phyloP scores from a whole-genome alignment of 1,140 invertebrate genomes.

The Philotrypesis tridentata region DNA sequence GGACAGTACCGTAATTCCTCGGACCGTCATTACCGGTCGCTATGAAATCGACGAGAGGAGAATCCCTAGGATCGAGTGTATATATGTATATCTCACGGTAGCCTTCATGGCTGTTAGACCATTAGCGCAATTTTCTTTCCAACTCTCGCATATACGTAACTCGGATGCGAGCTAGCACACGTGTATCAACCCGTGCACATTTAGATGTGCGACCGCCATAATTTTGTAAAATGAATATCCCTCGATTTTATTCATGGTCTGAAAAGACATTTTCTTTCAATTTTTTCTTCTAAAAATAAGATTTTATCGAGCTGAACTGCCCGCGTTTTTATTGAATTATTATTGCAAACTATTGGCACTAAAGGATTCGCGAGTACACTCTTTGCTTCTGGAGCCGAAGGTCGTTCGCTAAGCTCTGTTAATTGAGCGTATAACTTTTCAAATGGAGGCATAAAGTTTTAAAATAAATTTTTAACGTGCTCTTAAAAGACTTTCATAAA shows the following conservation, averaged over 20 bases:
- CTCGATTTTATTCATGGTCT: too few species aligned
- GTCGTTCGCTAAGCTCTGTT: not conserved
- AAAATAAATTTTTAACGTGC: not conserved
- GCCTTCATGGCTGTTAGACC: slow-evolving; percentile 22
- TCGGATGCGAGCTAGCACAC: not conserved
- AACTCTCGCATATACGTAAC: slow-evolving; percentile 10
- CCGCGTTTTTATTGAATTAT: not conserved
- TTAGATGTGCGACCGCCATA: too few species aligned
- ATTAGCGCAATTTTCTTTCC: slow-evolving; percentile 32
- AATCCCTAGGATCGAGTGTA: slow-evolving; percentile 9
- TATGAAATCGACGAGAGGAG: slow-evolving; percentile 33
- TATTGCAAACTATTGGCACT: not conserved
- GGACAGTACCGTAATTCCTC: slow-evolving; percentile 37
- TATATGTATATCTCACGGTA: not conserved
- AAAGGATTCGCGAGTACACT: too few species aligned
- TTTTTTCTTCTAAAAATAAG: not conserved
- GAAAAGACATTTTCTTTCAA: not conserved
- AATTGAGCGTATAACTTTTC: not conserved
- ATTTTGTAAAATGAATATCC: too few species aligned
- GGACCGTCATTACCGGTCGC: slow-evolving; percentile 31
- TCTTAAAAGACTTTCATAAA: not conserved
- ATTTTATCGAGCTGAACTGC: not conserved
- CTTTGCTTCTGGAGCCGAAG: not conserved
- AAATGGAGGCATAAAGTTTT: not conserved
- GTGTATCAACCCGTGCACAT: slow-evolving; percentile 23